Evolutionary conservation across 2,888 invertebrate genomes (phyloP), one percentile per base, ranked within the genome.

Genomic region (Dasypolia templi): DNA sequence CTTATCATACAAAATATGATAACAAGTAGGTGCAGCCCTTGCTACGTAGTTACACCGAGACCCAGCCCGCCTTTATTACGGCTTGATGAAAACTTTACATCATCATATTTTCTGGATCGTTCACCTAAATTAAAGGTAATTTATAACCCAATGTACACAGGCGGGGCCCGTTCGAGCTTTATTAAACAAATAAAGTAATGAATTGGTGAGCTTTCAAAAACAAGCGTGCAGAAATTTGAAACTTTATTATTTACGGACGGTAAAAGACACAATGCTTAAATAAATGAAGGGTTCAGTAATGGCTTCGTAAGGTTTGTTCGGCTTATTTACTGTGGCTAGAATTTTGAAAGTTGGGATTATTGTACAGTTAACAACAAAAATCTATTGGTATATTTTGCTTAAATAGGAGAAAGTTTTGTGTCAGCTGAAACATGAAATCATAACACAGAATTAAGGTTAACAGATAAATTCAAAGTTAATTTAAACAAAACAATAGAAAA

Each of bases 81-180:
- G 88, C 89, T 89, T 92, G 93, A 94, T 94, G 94, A 94, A 94
- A 95, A 94, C 93, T 94, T 93, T 93, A 93, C 93, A 94, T 95
- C 94, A 94, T 94, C 93, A 94, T 95, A 95, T 95, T 95, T 95
- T 93, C 94, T 92, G 93, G 94, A 94, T 93, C 94, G 93, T 92
- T 94, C 94, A 92, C 93, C 91, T 93, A 95, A 95, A 95, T 95
- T 95, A 95, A 94, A 95, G 94, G 94, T 95, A 95, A 95, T 95
- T 95, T 95, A 95, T 95, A 95, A 91, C 91, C 91, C 92, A 91
- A 92, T 93, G 93, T 94, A 86, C 79, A 83, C 86, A 86, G 92
- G 89, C 92, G 92, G 93, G 88, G 92, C 93, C 89, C 88, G 92
- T 92, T 92, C 85, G 88, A 92, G 94, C 94, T 94, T 95, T 95